Base-by-base conservation (phyloP, 2,113 vertebrate species). In the Psittacus erithacus region DNA sequence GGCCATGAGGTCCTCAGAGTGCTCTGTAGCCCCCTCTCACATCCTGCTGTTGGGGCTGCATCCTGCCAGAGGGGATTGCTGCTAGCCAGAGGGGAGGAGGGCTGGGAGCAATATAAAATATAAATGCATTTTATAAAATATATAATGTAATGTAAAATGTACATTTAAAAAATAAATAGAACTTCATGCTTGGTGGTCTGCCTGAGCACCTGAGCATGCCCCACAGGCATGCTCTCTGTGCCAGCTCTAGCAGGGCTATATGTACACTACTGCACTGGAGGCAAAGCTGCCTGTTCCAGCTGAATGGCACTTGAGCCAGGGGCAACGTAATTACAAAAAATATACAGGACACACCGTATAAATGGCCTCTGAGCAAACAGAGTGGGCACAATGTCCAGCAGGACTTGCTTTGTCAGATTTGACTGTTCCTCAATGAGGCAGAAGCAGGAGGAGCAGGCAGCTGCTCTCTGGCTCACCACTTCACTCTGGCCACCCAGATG, bases 1-100 rank as follows among this genome's bases (percentile, higher is more conserved):
- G 10, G 44, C 24, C 24, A 38, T 0, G 0, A 71, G 6, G n/a
- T 38, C 13, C 27, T 9, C 1, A 1, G 27, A 1, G 1, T 64
- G 16, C 18, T 49, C 43, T 46, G 38, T 1, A 1, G 31, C 71
- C 62, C 50, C 46, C 5, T 38, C 2, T 1, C 27, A 65, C 62
- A 47, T 65, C 23, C 53, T 55, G 3, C 53, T 50, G 29, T 27
- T 39, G 70, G 27, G 38, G 10, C 31, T 5, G 0, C 71, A 57
- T 57, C 33, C 38, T 81, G 28, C 28, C 28, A 60, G 35, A 31
- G 19, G 82, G 52, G 11, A 50, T 64, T n/a, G n/a, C 8, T 59
- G 43, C 44, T 41, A 62, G 35, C 3, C 74, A 78, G 59, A 87
- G 44, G 11, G 19, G 6, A 84, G 25, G 43, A 80, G 16, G 28